Evolutionary conservation across 2,113 vertebrate genomes (phyloP), one percentile per base, ranked within the genome.

Genomic region (Eclectus roratus): DNA sequence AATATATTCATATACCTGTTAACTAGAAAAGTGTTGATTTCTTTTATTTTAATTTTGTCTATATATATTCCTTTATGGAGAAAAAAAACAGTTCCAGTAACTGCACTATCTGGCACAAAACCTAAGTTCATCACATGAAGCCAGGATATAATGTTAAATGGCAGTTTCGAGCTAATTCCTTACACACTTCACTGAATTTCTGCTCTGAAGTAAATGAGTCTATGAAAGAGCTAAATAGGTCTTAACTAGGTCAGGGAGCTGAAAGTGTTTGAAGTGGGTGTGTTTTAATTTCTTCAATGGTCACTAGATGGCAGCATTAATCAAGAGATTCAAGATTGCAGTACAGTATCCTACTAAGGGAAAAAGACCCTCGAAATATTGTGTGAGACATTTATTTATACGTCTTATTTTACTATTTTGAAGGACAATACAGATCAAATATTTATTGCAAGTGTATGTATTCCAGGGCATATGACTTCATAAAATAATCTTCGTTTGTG

Each of bases 221-320:
- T 31, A 44, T 52, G 79, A 47, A 78, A 68, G 31, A 56, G 43
- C 72, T 49, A 53, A 85, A 39, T 19, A 52, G 31, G 46, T 65
- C 55, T 53, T 31, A 91, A 89, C 71, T 80, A 92, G 70, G 53
- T 76, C 69, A 79, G 71, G 66, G 44, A 50, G n/a, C 39, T 89
- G 58, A 65, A 94, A 91, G 50, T 29, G 28, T 64, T 82, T 21
- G 23, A 49, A 92, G 60, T 10, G 37, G 41, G n/a, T n/a, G n/a
- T n/a, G n/a, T 64, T 89, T 79, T 10, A 72, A 93, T 96, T 94
- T 98, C 81, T 77, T 24, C 7, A 37, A 8, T 1, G 80, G 86
- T 58, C 97, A 52, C 94, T 92, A 97, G 98, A 94, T 98, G 98
- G 98, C 97, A 98, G 97, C 95, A 80, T 97, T 95, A 55, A 87